A percentile compares a stretch with the other conserved stretches of the same genome.
phyloP scores from a whole-genome alignment of 2,797 vertebrate genomes.

The Chelon labrosus region DNA sequence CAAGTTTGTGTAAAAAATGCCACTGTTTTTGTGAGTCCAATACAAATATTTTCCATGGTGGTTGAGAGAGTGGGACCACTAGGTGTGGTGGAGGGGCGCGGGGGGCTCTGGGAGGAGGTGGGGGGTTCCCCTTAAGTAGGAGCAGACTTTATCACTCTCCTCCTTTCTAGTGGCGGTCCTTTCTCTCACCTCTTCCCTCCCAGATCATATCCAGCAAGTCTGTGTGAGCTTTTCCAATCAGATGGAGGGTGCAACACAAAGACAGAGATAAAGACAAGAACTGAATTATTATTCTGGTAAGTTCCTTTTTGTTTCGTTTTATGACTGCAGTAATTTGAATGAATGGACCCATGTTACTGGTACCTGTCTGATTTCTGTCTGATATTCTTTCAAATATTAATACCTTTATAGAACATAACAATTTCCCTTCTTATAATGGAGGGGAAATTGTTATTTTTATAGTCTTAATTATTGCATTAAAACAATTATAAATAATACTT shows the following conservation, averaged over 20 bases:
- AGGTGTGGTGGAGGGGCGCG: constrained; percentile 64
- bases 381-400: background rate
- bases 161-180: constrained; percentile 76
- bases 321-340: constrained; percentile 5
- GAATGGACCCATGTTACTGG: background rate
- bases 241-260: constrained; percentile 73
- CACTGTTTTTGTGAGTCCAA: constrained; percentile 55
- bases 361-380: constrained; percentile 1
- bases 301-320: constrained; percentile 34
- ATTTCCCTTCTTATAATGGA: background rate
- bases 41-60: constrained; percentile 78
- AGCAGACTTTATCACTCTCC: constrained; percentile 76
- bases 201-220: constrained; percentile 61
- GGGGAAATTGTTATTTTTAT: background rate
- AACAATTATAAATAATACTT: background rate
- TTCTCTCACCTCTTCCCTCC: constrained; percentile 70
- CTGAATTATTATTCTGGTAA: constrained; percentile 65
- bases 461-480: constrained; percentile 3
- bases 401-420: background rate
- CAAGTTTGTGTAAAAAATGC: constrained; percentile 52
- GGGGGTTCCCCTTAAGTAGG: constrained; percentile 78
- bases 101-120: background rate
- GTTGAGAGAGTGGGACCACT: constrained; percentile 68
- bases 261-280: constrained; percentile 58
- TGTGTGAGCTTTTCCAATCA: constrained; percentile 60